phyloP scores from a whole-genome alignment of 2,113 vertebrate genomes.

The Microtus richardsoni region DNA sequence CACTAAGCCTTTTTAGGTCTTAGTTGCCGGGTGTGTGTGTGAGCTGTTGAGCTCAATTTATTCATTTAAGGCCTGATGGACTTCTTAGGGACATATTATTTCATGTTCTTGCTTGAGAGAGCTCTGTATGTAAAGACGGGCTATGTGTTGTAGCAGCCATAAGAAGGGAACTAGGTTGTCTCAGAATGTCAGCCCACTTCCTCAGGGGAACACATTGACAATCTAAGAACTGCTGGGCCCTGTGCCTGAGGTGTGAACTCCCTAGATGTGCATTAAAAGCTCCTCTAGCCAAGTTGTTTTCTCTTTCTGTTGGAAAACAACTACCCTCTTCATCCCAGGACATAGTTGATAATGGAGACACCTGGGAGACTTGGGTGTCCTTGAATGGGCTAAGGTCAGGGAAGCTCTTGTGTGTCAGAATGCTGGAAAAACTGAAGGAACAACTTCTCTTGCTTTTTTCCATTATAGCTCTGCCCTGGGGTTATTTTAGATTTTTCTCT shows the following conservation, averaged over 20 bases:
- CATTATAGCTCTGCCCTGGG: background rate
- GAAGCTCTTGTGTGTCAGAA: background rate
- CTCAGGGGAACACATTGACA: background rate
- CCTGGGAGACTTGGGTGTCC: background rate
- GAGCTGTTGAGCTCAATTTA: conserved; percentile 41
- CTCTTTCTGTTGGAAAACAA: background rate
- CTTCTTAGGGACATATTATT: background rate
- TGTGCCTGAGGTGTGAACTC: background rate
- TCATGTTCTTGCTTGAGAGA: background rate
- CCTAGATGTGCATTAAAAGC: no score
- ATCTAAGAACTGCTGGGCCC: background rate
- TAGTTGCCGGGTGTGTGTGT: background rate
- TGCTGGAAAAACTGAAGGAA: background rate
- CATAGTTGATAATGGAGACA: background rate
- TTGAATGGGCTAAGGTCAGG: background rate
- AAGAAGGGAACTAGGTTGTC: background rate
- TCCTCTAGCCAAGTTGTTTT: background rate
- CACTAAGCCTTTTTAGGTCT: conserved; percentile 3
- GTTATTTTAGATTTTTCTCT: background rate
- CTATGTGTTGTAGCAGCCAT: background rate
- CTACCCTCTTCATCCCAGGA: background rate
- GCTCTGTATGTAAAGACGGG: background rate
- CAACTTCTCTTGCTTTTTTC: background rate
- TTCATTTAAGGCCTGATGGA: conserved; percentile 10
- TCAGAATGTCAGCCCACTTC: background rate